These are phyloP conservation scores for Heteromyza rotundicornis DNA, from an alignment of 2,888 invertebrate genomes.

Conservation along the genomic window DNA sequence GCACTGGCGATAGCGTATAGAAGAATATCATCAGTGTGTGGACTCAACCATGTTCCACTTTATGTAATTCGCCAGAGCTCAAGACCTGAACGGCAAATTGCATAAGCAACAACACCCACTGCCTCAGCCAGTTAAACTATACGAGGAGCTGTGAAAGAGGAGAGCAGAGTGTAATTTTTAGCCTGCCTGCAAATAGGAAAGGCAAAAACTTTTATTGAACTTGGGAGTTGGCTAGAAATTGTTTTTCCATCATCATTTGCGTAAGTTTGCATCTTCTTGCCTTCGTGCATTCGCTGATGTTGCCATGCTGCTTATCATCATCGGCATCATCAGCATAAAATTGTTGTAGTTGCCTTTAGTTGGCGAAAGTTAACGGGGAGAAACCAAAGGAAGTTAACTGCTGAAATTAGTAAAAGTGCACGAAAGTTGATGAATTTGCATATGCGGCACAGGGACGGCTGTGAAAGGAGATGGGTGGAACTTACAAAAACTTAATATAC, in stretches of 20 bases:
- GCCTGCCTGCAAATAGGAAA: conserved; percentile 6
- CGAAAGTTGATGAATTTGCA: conserved; percentile 55
- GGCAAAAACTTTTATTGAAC: conserved; percentile 50
- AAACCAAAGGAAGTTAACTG: conserved; percentile 61
- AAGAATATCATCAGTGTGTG: conserved; percentile 2
- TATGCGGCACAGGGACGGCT: conserved; percentile 27
- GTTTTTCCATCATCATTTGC: no score
- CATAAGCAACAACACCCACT: conserved; percentile 26
- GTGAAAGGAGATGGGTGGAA: conserved; percentile 9
- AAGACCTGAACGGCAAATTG: conserved; percentile 31
- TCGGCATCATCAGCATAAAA: conserved; percentile 22
- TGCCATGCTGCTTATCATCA: conserved; percentile 6
- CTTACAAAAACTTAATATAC: no score
- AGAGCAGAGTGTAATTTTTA: no score
- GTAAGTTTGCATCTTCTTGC: not conserved
- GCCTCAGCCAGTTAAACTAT: no score
- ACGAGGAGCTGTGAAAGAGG: no score
- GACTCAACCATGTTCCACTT: conserved; percentile 28
- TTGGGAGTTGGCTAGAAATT: conserved; percentile 42
- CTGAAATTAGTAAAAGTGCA: conserved; percentile 58
- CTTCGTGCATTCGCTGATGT: not conserved
- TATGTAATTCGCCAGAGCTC: conserved; percentile 35
- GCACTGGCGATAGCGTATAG: not conserved
- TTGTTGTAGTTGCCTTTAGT: no score
- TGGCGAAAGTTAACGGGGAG: conserved; percentile 56